These are phyloP conservation scores for Orestias chungarensis DNA, from an alignment of 2,797 vertebrate genomes.

Conservation along the genomic window DNA sequence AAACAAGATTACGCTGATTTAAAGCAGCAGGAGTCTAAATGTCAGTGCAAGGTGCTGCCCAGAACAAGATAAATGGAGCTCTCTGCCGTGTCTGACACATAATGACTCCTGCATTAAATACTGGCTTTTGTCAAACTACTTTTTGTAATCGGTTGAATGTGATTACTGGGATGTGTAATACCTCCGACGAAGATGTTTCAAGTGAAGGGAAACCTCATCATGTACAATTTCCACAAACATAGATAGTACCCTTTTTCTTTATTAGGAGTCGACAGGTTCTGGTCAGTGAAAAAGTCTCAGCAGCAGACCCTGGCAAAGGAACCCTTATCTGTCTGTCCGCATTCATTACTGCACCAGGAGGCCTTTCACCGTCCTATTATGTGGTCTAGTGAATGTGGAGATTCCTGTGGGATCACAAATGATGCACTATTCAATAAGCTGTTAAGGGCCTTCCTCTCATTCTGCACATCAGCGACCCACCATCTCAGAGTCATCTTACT, in stretches of 20 bases:
- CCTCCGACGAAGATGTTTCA: conserved; percentile 65
- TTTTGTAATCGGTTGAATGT: conserved; percentile 67
- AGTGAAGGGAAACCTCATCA: conserved; percentile 68
- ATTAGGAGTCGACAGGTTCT: conserved; percentile 57
- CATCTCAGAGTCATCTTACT: conserved; percentile 11
- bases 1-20: conserved; percentile 69
- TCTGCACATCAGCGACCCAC: conserved; percentile 9
- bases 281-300: conserved; percentile 31
- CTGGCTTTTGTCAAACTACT: conserved; percentile 72
- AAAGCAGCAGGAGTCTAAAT: conserved; percentile 60
- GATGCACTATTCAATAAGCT: conserved; percentile 33
- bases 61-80: conserved; percentile 63
- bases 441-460: conserved; percentile 17
- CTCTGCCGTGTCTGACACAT: conserved; percentile 54
- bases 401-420: conserved; percentile 30
- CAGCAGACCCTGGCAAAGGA: conserved; percentile 24
- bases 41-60: conserved; percentile 57
- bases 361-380: conserved; percentile 55
- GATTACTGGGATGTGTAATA: conserved; percentile 72
- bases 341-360: conserved; percentile 42
- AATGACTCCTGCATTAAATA: conserved; percentile 69
- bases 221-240: conserved; percentile 70
- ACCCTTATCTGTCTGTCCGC: conserved; percentile 30
- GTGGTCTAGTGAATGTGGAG: conserved; percentile 26
- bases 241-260: conserved; percentile 71